Base-by-base conservation (phyloP, 2,797 vertebrate species). In the Micromesistius poutassou region DNA sequence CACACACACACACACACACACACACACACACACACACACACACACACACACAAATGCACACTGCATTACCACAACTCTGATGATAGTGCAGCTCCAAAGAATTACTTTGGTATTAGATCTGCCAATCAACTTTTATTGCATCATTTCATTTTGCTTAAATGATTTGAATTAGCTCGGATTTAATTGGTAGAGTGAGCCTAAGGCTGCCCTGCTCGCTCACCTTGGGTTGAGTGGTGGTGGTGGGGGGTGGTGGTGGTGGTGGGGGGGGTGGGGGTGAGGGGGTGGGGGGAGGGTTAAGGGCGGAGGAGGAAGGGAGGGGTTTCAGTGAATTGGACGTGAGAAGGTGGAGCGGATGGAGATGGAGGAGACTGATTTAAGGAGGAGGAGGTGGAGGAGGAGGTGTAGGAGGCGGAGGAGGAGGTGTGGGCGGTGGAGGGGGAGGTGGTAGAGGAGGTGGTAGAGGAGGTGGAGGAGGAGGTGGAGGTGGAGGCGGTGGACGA, bases 141-240 rank as follows among this genome's bases (percentile, higher is more conserved):
- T 88, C 84, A 82, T 93, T 93, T 91, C 76, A 91, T 93, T 93
- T 91, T 82, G 80, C 85, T 88, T 88, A 88, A 90, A 89, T 89
- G 79, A 86, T 87, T 90, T 93, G 87, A 92, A 93, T 93, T 91
- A 92, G 87, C 90, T 90, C 86, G 79, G 80, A 81, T 90, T 89
- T 93, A 92, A 93, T 93, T 91, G 90, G 85, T 50, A 86, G 77
- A 71, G 79, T 78, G 82, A 90, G 83, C 78, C 5, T 22, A 6
- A n/a, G 46, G 19, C 46, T 55, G 46, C 46, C 22, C 46, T 22
- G 16, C 46, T 83, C 68, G 5, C 79, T 81, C 79, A 80, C 77
- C 71, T 74, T 74, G 85, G 77, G 76, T 70, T 73, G 22, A 33
- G 71, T 33, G 30, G 71, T 4, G 14, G 8, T 81, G 80, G 82